Percentiles rank a stretch among this genome's conserved stretches.
Conservation (phyloP, 2,113 vertebrate species). For the Arenaria interpres region DNA sequence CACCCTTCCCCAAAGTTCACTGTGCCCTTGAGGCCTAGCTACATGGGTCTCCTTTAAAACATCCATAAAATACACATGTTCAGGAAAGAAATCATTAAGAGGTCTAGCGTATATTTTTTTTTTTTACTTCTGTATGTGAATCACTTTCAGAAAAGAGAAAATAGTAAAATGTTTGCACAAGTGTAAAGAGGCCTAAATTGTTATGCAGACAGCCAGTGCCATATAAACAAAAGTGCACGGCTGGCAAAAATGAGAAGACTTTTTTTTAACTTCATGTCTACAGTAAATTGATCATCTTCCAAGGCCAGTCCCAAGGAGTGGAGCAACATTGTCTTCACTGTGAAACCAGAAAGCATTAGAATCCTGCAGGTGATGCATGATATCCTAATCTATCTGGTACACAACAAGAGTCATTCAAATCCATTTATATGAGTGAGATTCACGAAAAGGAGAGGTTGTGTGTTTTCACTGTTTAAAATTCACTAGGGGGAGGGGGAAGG, state of each 20-base stretch:
- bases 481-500: rapidly evolving
- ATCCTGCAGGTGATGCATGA: not conserved
- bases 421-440: not conserved
- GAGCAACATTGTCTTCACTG: not conserved
- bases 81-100: not conserved
- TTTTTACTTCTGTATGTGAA: not conserved
- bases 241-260: not conserved
- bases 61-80: not conserved
- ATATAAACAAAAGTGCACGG: not conserved
- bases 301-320: not conserved
- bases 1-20: not conserved
- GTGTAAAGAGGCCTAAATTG: not conserved
- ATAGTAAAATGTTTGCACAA: not conserved
- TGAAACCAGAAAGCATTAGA: not conserved
- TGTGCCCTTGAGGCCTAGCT: not conserved
- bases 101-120: not conserved
- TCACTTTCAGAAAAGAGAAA: not conserved
- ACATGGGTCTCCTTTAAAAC: rapidly evolving
- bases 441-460: not conserved
- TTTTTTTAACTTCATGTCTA: not conserved
- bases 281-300: not conserved
- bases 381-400: not conserved
- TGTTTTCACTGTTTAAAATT: not conserved
- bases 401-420: not conserved
- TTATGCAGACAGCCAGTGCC: not conserved